Evolutionary conservation across 2,797 vertebrate genomes (phyloP).

Genomic region (Botia almorhae): DNA sequence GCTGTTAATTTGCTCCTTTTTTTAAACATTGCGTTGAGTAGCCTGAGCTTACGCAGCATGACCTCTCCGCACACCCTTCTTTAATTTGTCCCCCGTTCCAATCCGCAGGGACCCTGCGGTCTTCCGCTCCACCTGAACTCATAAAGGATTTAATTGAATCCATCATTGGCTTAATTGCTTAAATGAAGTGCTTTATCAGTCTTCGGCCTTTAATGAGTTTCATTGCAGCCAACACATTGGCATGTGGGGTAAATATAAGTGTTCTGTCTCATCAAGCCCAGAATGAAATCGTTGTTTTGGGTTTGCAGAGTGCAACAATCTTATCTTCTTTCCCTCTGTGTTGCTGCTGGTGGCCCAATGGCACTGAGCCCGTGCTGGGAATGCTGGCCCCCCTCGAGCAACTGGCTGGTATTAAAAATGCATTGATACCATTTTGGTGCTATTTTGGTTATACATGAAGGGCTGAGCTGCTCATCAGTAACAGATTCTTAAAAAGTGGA

Average conservation of each 20-base stretch:
- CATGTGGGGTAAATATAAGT: constrained; percentile 58
- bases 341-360: constrained; percentile 20
- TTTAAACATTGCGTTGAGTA: constrained; percentile 40
- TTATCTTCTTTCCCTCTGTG: constrained; percentile 31
- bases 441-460: constrained; percentile 41
- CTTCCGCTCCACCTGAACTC: constrained; percentile 64
- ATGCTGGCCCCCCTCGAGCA: constrained; percentile 34
- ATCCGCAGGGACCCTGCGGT: constrained; percentile 58
- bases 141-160: constrained; percentile 75
- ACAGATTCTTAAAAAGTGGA: constrained; percentile 11
- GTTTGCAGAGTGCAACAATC: constrained; percentile 29
- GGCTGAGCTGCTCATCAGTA: constrained; percentile 33
- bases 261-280: constrained; percentile 13
- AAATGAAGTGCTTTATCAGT: constrained; percentile 71
- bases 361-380: constrained; percentile 16
- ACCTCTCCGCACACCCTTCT: constrained; percentile 40
- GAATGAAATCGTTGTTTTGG: neutral
- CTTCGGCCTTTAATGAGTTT: constrained; percentile 62
- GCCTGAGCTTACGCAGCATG: constrained; percentile 32
- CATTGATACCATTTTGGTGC: constrained; percentile 59
- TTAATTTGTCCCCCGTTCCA: constrained; percentile 51
- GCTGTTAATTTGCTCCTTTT: constrained; percentile 69
- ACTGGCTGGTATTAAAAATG: constrained; percentile 60
- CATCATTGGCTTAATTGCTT: constrained; percentile 74
- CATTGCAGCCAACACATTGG: constrained; percentile 61